Conservation (phyloP, 2,888 invertebrate species). For the Vandiemenella viatica region DNA sequence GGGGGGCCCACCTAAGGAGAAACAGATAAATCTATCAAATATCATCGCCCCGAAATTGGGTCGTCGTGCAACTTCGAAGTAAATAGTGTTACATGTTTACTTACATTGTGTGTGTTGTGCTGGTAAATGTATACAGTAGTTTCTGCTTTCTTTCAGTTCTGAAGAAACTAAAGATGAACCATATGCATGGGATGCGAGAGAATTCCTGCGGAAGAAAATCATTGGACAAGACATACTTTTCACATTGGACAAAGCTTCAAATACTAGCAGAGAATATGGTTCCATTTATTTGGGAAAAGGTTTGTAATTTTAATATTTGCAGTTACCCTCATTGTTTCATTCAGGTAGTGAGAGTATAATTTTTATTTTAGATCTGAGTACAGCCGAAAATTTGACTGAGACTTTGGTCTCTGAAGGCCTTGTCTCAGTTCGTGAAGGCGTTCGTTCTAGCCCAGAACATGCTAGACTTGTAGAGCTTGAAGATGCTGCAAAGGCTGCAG, state of each 20-base stretch:
- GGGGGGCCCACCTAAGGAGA: constrained; percentile 82
- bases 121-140: neutral
- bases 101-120: neutral
- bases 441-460: constrained; percentile 46
- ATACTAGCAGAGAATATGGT: constrained; percentile 77
- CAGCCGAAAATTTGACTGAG: constrained; percentile 80
- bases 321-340: too few relatives aligned
- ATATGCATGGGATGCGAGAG: constrained; percentile 94
- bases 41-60: constrained; percentile 86
- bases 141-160: constrained; percentile 29
- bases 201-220: constrained; percentile 81
- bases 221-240: constrained; percentile 84
- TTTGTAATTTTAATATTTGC: constrained; percentile 24
- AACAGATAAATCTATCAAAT: constrained; percentile 77
- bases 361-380: too few relatives aligned
- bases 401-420: constrained; percentile 77
- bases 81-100: neutral
- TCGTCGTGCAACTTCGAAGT: constrained; percentile 28
- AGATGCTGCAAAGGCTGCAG: constrained; percentile 73
- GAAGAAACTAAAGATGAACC: constrained; percentile 75
- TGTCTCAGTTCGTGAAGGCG: constrained; percentile 58
- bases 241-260: constrained; percentile 65
- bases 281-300: constrained; percentile 74
- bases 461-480: constrained; percentile 67
- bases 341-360: too few relatives aligned